Evolutionary conservation across 2,113 vertebrate species (phyloP), one percentile per base, ranked within the genome.

Genomic region (Tor tambroides): DNA sequence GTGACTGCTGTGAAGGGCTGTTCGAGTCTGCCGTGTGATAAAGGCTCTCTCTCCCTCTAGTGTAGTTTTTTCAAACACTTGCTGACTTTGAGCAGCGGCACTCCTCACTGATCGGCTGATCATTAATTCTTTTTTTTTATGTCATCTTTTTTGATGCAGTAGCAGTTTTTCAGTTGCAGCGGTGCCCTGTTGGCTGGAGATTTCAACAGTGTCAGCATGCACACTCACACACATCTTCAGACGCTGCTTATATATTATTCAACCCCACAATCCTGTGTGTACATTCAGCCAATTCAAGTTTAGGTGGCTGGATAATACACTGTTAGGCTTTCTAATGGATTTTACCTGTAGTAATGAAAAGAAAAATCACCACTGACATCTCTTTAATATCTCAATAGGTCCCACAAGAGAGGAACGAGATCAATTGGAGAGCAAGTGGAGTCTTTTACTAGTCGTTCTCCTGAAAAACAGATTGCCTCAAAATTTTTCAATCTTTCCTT

Each of bases 261-360:
- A 74, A 11, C 21, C 21, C 32, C 80, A 74, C 77, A n/a, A 69
- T 77, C 26, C 26, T 51, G 6, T 75, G 32, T 75, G 17, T 69
- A 82, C 9, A 83, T 82, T 69, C 54, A 76, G 69, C 6, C 69
- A 38, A 9, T 76, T 32, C 51, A 21, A 80, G 67, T 35, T n/a
- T 26, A 26, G 28, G 49, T 43, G 28, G 6, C 17, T 19, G 23
- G 51, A 21, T 88, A 88, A 88, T 80, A 74, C 46, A 28, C 71
- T 69, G 88, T 87, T 77, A 78, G 49, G 74, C 59, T 84, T 59
- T 67, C 46, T 84, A 86, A 88, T 90, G 80, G 75, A 86, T 83
- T 87, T 41, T 1, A 46, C n/a, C 26, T 35, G 21, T 46, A 43
- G 67, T 71, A 71, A 71, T 38, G 3, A 11, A 38, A 35, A 21